Base-by-base conservation (phyloP, 2,113 vertebrate species). In the Vireo altiloquus region DNA sequence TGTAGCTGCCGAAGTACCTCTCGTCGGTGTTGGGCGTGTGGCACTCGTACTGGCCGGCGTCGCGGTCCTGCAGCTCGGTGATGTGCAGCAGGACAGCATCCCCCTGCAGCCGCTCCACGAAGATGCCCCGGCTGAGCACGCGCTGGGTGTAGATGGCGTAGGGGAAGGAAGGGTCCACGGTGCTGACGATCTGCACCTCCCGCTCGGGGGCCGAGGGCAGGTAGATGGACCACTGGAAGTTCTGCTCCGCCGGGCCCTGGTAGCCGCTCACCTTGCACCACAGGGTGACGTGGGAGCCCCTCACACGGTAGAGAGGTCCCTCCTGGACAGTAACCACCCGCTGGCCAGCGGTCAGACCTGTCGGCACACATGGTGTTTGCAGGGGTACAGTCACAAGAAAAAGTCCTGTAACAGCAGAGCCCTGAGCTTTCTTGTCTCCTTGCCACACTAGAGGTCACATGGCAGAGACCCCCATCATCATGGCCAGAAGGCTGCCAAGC, bases 141-240 rank as follows among this genome's bases (percentile, higher is more conserved):
- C 99, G 98, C 92, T 98, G 98, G 19, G 98, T 94, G 31, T 99
- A 99, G 94, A 99, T 96, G 46, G 99, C 98, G 2, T 99, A 99
- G 54, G 99, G 98, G 92, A 99, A 99, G 93, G 98, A 98, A 1
- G 97, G 92, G 94, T 99, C 98, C 30, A 97, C 27, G 2, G 99
- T 99, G 98, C 99, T 99, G 87, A 99, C 91, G 28, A 99, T 99
- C 95, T 99, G 99, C 90, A 99, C 99, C 97, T 99, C 99, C 6
- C 98, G 97, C 92, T 99, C 98, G 0, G 98, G 98, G 14, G 95
- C 97, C 0, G 98, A 98, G 11, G 98, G 97, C 85, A 98, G 97
- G 96, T 99, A 99, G 97, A 99, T 98, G 95, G 99, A 99, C 99
- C 99, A 99, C 97, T 99, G 99, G 78, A 99, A 99, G 87, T 98